Evolutionary conservation across 2,797 vertebrate species (phyloP).

Genomic region (Sebastes matsubarae): DNA sequence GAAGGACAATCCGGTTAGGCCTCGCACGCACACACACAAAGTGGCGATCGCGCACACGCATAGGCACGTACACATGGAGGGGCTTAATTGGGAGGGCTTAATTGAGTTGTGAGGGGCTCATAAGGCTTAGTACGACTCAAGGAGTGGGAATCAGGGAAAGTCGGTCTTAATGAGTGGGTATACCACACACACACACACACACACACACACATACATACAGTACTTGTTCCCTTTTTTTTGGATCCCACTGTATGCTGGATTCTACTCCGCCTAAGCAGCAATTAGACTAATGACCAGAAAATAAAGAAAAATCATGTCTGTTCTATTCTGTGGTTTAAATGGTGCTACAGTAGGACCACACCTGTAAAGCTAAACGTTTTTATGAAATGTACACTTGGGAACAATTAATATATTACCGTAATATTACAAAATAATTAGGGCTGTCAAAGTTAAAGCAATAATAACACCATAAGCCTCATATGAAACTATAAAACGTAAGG

Average conservation of each 20-base stretch:
- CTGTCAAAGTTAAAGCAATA: too few species aligned
- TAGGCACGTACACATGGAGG: slow-evolving; percentile 47
- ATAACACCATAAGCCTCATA: too few species aligned
- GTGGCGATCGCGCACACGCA: slow-evolving; percentile 27
- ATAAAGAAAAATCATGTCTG: slow-evolving; percentile 45
- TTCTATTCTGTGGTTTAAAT: slow-evolving; percentile 26
- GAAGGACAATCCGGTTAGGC: slow-evolving; percentile 85
- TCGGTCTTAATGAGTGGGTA: slow-evolving; percentile 76
- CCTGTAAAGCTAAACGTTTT: slow-evolving; percentile 1
- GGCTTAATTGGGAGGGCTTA: slow-evolving; percentile 80
- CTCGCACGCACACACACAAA: slow-evolving; percentile 30
- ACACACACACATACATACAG: slow-evolving; percentile 1
- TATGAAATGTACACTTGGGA: not conserved
- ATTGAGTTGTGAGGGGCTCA: slow-evolving; percentile 82
- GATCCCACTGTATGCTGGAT: slow-evolving; percentile 48
- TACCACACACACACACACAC: slow-evolving; percentile 31
- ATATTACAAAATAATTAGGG: not conserved
- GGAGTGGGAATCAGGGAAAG: slow-evolving; percentile 76
- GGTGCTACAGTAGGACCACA: not conserved
- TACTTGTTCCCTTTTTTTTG: slow-evolving; percentile 41
- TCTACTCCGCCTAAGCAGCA: slow-evolving; percentile 58
- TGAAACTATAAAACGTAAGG: too few species aligned
- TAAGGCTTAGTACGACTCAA: slow-evolving; percentile 78
- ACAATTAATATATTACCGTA: not conserved
- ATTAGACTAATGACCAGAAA: slow-evolving; percentile 75